phyloP scores from a whole-genome alignment of 2,113 vertebrate genomes.

The Notarius quadriscutis region DNA sequence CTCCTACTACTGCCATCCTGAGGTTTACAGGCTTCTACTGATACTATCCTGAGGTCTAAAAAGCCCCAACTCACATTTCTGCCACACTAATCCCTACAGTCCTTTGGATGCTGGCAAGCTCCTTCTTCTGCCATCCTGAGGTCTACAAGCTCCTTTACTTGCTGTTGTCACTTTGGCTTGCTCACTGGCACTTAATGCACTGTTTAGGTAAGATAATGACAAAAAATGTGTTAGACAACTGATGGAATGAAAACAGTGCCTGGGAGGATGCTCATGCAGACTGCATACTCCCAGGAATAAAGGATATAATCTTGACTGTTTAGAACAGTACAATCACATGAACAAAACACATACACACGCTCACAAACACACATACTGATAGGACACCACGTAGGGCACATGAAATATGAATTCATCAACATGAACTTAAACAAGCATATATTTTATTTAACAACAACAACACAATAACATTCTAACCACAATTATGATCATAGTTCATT shows the following conservation, averaged over 20 bases:
- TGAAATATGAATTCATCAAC: background rate
- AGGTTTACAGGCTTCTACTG: background rate
- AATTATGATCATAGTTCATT: background rate
- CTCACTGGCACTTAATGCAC: background rate
- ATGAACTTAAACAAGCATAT: background rate
- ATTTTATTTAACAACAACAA: background rate
- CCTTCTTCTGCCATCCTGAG: background rate
- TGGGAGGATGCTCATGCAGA: background rate
- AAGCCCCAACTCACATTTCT: background rate
- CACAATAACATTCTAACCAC: background rate
- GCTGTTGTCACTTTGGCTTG: background rate
- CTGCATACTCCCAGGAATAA: background rate
- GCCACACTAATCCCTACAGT: background rate
- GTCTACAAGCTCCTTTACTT: background rate
- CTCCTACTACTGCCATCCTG: background rate
- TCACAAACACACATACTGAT: background rate
- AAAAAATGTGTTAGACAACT: background rate
- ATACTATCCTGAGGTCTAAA: background rate
- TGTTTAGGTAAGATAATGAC: background rate
- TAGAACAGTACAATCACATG: background rate
- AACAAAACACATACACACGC: background rate
- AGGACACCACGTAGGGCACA: background rate
- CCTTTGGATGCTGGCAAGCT: background rate
- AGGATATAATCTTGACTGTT: background rate
- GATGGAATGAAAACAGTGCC: slow-evolving; percentile 13